A percentile compares a stretch with the other conserved stretches of the same genome.
Evolutionary conservation across 2,797 vertebrate genomes (phyloP).

Genomic region (Taeniopygia guttata): DNA sequence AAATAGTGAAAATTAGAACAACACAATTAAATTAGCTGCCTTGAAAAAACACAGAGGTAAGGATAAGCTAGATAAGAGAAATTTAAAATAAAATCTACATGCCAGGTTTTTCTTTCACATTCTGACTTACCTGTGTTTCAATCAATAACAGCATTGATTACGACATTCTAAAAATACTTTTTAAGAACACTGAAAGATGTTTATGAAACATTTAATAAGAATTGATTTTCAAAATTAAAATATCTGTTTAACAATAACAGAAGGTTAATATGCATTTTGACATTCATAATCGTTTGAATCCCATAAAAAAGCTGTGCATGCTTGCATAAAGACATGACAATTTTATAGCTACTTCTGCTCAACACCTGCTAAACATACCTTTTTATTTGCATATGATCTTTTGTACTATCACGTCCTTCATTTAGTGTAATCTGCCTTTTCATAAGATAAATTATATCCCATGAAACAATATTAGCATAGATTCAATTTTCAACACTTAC

Average conservation of each 20-base stretch:
- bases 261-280: background rate
- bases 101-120: background rate
- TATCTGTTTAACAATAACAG: background rate
- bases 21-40: background rate
- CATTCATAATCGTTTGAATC: background rate
- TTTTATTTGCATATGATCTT: background rate
- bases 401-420: background rate
- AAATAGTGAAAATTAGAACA: rapidly evolving
- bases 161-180: background rate
- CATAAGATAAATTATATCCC: background rate
- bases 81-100: background rate
- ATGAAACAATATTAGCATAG: background rate
- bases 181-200: background rate
- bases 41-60: background rate
- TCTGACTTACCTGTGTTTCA: background rate
- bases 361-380: background rate
- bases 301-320: background rate
- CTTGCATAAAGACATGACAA: background rate
- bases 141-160: background rate
- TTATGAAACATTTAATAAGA: background rate
- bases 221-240: background rate
- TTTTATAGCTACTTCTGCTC: background rate
- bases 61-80: background rate
- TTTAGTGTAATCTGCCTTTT: background rate
- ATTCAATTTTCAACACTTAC: background rate